Conservation (phyloP, 92 coral and sea anemone genomes). For the Siderastrea radians region DNA sequence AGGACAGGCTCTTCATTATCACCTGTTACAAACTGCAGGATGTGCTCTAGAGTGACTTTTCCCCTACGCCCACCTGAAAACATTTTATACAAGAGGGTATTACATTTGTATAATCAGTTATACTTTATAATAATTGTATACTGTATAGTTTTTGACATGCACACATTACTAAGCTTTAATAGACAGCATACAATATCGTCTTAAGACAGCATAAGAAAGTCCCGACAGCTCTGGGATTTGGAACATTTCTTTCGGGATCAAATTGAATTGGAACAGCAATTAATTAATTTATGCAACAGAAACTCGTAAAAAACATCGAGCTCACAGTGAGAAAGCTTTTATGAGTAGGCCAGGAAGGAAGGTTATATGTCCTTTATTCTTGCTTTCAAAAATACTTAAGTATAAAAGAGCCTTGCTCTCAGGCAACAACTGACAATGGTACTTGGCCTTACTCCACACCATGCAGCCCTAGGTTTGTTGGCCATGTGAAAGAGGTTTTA, state of each 20-base stretch:
- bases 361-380: not conserved
- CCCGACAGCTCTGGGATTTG: conserved; percentile 14
- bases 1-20: conserved; percentile 59
- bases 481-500: not conserved
- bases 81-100: conserved; percentile 14
- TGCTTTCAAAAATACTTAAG: not conserved
- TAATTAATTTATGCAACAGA: too few relatives aligned
- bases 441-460: conserved; percentile 11
- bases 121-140: not conserved
- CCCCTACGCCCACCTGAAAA: conserved; percentile 69
- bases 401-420: conserved; percentile 11
- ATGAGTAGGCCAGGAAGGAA: not conserved
- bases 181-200: conserved; percentile 8
- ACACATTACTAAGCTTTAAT: conserved; percentile 9
- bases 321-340: not conserved
- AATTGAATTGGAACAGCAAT: too few relatives aligned
- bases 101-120: not conserved
- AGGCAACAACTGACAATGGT: conserved; percentile 7
- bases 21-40: conserved; percentile 65
- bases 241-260: not conserved
- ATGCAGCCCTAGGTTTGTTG: conserved; percentile 17
- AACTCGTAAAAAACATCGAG: not conserved
- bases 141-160: not conserved
- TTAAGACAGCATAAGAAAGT: not conserved
- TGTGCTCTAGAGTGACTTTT: conserved; percentile 49